Base-by-base conservation (phyloP, 23 tunicate genomes). In the Clavelina lepadiformis region DNA sequence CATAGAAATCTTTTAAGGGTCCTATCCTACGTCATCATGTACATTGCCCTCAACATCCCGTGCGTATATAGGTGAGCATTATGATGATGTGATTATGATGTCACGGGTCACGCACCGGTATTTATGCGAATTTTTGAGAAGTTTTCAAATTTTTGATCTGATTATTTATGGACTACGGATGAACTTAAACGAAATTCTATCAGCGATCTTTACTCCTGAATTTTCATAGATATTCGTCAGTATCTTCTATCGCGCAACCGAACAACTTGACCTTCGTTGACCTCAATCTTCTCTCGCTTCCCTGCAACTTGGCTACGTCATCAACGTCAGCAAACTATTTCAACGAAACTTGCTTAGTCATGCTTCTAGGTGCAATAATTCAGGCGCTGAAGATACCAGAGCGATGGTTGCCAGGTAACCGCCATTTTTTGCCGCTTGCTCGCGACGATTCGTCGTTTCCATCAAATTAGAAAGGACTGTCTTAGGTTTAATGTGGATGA, bases 331-430 rank as follows among this genome's bases (percentile, higher is more conserved):
- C 67, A 3, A 1, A 5, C 22, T 19, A 61, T 30, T 61, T 33
- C 45, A 18, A 33, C 23, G 31, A 18, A 22, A 15, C 35, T 15
- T 33, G 67, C 45, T 18, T 34, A 13, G 4, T 47, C 31, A 68
- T 68, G 74, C 20, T 47, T 1, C 1, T 38, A 3, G 71, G 82
- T 1, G 82, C 73, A 6, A 21, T 53, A 1, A 38, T 76, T 1
- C 61, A 76, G 5, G 82, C 63, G 1, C n/a, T 25, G 19, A 76
- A 65, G 35, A 20, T 65, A 3, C 82, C 82, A 54, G 82, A 76
- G 31, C 55, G 82, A 18, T 38, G 55, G 6, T 64, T 20, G 15
- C 82, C 82, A 35, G 82, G 82, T 76, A 47, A 41, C 24, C 41
- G 27, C 21, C 59, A 53, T 13, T 53, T 13, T 11, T 24, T 11